Base-by-base conservation (phyloP, 1,140 invertebrate species). In the Agrypnia vestita region DNA sequence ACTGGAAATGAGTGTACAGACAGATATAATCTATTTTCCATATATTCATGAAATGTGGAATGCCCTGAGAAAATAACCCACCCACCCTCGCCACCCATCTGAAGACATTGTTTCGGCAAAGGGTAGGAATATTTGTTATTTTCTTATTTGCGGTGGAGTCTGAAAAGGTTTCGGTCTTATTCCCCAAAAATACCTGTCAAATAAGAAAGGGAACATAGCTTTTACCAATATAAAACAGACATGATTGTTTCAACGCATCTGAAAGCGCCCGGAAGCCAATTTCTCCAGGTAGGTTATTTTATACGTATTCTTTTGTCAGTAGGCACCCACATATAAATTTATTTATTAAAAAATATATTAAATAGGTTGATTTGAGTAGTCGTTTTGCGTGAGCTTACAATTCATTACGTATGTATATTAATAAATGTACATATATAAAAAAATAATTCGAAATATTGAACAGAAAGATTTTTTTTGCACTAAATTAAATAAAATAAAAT, bases 181-280 rank as follows among this genome's bases (percentile, higher is more conserved):
- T 78, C 55, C 76, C 49, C 67, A 72, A 72, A 62, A 78, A 78
- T 78, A 78, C 76, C 76, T 78, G 76, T 78, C 76, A 78, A 78
- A 78, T 78, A 78, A 78, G 76, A 78, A 78, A 72, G 67, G 62
- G 61, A 78, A 46, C 76, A 61, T 72, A 56, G 76, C 64, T 71
- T 78, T 78, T 78, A 78, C 67, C 76, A 78, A 78, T 78, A 78
- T 78, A 78, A 78, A 78, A 78, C 76, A 78, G 76, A 78, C 76
- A 78, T 78, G 76, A 72, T 72, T 78, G 55, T 46, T 46, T 69
- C 25, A 47, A 71, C 35, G 13, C 10, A 43, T 44, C 8, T 35
- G 76, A 46, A 61, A 78, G 76, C 76, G 64, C 64, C 21, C 35
- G 76, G 76, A 72, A 78, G 46, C 15, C 13, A 7, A 64, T 43